Percentiles rank a stretch among this genome's conserved stretches.
These are phyloP conservation scores for Dascillus cervinus DNA, from an alignment of 2,888 invertebrate genomes.

Conservation along the genomic window DNA sequence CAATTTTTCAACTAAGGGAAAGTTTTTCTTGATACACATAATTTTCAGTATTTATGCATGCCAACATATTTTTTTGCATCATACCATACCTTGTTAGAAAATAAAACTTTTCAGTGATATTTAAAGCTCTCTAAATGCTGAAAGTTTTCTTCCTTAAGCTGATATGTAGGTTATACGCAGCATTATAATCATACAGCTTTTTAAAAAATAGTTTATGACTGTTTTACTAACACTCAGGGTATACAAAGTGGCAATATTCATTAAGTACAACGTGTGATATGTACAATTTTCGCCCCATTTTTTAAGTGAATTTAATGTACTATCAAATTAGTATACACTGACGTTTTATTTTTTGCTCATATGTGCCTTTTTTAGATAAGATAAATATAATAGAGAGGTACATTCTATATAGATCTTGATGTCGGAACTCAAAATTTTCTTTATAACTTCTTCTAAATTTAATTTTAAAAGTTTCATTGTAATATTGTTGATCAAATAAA, in stretches of 20 bases:
- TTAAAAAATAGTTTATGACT: slow-evolving; percentile 1
- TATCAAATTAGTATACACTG: slow-evolving; percentile 26
- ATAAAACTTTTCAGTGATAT: no score
- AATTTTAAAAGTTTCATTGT: background rate
- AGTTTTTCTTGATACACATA: background rate
- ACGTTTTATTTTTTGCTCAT: slow-evolving; percentile 38
- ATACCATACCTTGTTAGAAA: no score
- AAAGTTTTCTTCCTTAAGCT: no score
- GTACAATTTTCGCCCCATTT: slow-evolving; percentile 3
- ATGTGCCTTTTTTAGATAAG: slow-evolving; percentile 36
- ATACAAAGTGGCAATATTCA: slow-evolving; percentile 17
- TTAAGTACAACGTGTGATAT: slow-evolving; percentile 14
- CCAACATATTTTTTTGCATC: no score
- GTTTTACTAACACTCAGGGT: slow-evolving; percentile 18
- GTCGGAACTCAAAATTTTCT: no score
- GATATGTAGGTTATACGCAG: background rate
- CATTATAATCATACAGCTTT: background rate
- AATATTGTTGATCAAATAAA: background rate
- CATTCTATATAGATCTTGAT: no score
- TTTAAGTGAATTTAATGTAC: slow-evolving; percentile 14
- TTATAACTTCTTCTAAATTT: no score
- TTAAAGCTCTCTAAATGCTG: no score
- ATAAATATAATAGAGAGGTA: no score
- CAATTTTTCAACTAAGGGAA: background rate
- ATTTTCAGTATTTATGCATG: background rate